Evolutionary conservation across 2,888 invertebrate genomes (phyloP), one percentile per base, ranked within the genome.

Genomic region (Drosophila ustulata): DNA sequence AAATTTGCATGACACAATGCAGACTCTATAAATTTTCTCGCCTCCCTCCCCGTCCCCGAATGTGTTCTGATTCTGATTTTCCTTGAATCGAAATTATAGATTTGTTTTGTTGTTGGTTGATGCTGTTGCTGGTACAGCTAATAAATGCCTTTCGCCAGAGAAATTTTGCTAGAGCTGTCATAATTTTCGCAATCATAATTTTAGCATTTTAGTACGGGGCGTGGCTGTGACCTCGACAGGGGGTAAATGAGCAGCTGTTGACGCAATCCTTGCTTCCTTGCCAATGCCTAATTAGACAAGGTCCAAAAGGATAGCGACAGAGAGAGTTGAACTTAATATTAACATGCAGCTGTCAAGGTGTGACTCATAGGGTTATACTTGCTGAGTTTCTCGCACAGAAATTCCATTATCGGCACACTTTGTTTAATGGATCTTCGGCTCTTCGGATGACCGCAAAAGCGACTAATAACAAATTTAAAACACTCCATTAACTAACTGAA

Each of bases 121-220:
- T 30, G 11, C 30, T 52, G 43, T 26, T 23, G 52, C 43, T 43
- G 55, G 25, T 23, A 39, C 8, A 45, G 71, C 77, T 79, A 77
- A 79, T 77, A 77, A 79, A 83, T 72, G 77, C 67, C 66, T 66
- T 78, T 64, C 45, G 45, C 26, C n/a, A 11, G 32, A 47, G 57
- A 69, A 69, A 23, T 63, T 57, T n/a, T 43, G 28, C 7, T 18
- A 18, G 65, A 45, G 59, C 65, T 78, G 72, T 80, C 78, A 79
- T 85, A 79, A 79, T 85, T 82, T 85, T 79, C 57, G 85, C 80
- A 82, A 82, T 88, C 83, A 83, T 83, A 82, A 88, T 82, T 85
- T 82, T 43, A 25, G 41, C 59, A 77, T 75, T 88, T 85, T 79
- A 70, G 41, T 67, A 58, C 41, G 58, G 80, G 83, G 83, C 83